Evolutionary conservation across 2,113 vertebrate genomes (phyloP).

Genomic region (Todiramphus chloris): DNA sequence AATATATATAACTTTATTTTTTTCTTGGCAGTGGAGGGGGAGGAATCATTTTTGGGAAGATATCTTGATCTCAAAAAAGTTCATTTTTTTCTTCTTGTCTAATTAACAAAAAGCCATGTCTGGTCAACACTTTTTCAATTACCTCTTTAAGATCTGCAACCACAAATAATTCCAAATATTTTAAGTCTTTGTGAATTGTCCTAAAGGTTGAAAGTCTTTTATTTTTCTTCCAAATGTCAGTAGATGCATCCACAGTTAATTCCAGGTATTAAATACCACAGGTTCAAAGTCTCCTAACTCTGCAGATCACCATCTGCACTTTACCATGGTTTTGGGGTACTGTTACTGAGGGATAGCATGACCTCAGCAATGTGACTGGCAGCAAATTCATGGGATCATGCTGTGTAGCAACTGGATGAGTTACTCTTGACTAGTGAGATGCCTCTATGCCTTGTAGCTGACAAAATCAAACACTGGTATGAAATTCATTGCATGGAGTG

Average conservation of each 20-base stretch:
- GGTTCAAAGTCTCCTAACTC: neutral
- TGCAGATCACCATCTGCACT: neutral
- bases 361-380: neutral
- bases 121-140: neutral
- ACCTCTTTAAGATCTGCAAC: neutral
- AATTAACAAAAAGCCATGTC: neutral
- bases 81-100: neutral
- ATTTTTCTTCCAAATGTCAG: conserved; percentile 1
- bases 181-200: neutral
- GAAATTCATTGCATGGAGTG: conserved; percentile 17
- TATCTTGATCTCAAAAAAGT: neutral
- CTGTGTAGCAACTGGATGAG: neutral
- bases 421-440: conserved; percentile 33
- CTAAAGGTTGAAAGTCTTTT: conserved; percentile 3
- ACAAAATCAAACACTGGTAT: conserved; percentile 44
- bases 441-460: conserved; percentile 13
- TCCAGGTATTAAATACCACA: conserved; percentile 1
- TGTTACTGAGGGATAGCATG: neutral
- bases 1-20: neutral
- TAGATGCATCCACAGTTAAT: neutral
- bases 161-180: conserved; percentile 7
- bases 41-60: neutral
- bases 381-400: neutral
- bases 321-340: neutral
- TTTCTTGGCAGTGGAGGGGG: fast-evolving